Evolutionary conservation across 1,140 invertebrate genomes (phyloP).

Genomic region (Nasonia longicornis): DNA sequence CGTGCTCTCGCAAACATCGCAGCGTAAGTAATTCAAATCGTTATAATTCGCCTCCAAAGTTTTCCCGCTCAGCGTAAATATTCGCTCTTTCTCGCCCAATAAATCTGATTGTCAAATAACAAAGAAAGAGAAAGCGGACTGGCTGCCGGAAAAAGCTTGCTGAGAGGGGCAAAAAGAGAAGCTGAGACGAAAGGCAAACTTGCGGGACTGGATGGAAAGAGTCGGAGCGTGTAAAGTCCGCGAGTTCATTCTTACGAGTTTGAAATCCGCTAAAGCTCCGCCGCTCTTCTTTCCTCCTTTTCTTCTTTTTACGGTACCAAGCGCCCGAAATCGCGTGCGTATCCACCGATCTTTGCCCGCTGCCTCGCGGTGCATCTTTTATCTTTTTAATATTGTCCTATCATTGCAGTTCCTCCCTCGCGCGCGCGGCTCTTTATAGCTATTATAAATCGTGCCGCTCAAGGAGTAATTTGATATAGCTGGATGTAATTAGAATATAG

Average conservation of each 20-base stretch:
- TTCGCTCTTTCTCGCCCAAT: background rate
- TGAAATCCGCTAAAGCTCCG: conserved; percentile 15
- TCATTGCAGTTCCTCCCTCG: too few species aligned
- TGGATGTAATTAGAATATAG: background rate
- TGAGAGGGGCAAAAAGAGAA: background rate
- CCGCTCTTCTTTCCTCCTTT: background rate
- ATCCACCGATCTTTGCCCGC: background rate
- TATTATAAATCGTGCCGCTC: too few species aligned
- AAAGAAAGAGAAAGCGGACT: background rate
- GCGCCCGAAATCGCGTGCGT: background rate
- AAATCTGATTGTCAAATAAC: conserved; percentile 15
- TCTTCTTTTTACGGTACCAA: background rate
- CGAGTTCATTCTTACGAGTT: conserved; percentile 22
- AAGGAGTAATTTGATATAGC: too few species aligned
- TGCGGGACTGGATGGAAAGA: background rate
- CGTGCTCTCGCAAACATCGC: too few species aligned
- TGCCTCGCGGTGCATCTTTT: background rate
- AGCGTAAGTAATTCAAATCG: too few species aligned
- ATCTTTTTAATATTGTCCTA: background rate
- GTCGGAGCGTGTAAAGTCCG: background rate
- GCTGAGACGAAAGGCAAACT: conserved; percentile 1
- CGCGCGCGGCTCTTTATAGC: too few species aligned
- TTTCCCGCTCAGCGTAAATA: background rate
- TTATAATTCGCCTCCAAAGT: too few species aligned
- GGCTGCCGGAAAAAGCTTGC: background rate